Evolutionary conservation across 1,140 invertebrate genomes (phyloP), one percentile per base, ranked within the genome.

Genomic region (Conus betulinus): DNA sequence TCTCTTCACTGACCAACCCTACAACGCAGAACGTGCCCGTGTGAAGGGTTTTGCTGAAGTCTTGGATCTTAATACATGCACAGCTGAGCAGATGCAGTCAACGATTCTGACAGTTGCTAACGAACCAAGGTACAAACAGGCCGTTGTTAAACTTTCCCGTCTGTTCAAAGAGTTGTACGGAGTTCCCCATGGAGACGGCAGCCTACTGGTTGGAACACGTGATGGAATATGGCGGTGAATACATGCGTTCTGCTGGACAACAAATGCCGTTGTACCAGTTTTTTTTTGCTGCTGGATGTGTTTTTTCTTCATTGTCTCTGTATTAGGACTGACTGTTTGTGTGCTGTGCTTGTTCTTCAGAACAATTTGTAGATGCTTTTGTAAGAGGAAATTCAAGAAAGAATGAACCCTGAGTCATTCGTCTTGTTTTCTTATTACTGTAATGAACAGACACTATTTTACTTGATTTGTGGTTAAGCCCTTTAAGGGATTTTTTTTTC

Each of bases 1-100:
- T 15, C 94, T 97, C 87, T 96, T 96, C 86, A 97, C 96, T 3
- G 97, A 97, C 91, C 97, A 97, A 91, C 91, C 91, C 8, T 94
- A 94, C 13, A 96, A 96, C 92, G 90, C 94, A 4, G 89, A 91
- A 13, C 90, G 93, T 53, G 90, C 95, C 88, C 90, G 92, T 76
- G 90, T 93, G 27, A 92, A 92, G 71, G 94, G 94, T 52, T 95
- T 74, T 85, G 93, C 78, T 91, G 93, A 74, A 84, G 93, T 60
- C 90, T 92, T 53, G 89, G 93, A 51, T 91, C 91, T 15, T 88
- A 90, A 6, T 92, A 94, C 10, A 90, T 91, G 39, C 78, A 87
- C 85, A 17, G 85, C 74, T 25, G 27, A 13, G 6, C 71, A 87
- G 74, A 87, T 87, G 85, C 78, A 94, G 17, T 67, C 89, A 10